Evolutionary conservation across 2,888 invertebrate genomes (phyloP).

Genomic region (Synergus itoensis): DNA sequence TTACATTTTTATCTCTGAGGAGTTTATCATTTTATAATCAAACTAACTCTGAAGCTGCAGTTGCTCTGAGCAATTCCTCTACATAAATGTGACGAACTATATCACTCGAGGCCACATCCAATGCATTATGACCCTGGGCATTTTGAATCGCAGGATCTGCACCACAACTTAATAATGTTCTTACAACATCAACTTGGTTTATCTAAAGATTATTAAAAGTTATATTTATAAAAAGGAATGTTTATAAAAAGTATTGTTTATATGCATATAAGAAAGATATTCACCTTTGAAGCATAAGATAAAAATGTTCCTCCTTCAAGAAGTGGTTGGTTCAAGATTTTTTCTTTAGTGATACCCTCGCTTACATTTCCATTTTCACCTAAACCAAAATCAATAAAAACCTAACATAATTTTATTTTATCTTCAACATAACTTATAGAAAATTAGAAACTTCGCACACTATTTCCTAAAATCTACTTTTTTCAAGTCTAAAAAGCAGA

Average conservation of each 20-base stretch:
- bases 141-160: slow-evolving; percentile 82
- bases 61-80: slow-evolving; percentile 81
- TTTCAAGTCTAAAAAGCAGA: not conserved
- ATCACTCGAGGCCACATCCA: slow-evolving; percentile 79
- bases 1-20: slow-evolving; percentile 17
- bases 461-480: not conserved
- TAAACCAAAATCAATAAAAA: slow-evolving; percentile 54
- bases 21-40: not conserved
- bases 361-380: slow-evolving; percentile 74
- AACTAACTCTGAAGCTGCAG: slow-evolving; percentile 82
- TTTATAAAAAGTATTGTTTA: slow-evolving; percentile 1
- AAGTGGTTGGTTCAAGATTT: slow-evolving; percentile 78
- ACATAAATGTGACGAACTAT: slow-evolving; percentile 80
- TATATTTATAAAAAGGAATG: not conserved
- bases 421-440: slow-evolving; percentile 31
- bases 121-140: slow-evolving; percentile 79
- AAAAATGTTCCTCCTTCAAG: slow-evolving; percentile 80
- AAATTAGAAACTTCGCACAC: slow-evolving; percentile 15
- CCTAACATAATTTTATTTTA: slow-evolving; percentile 13
- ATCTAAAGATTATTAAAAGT: slow-evolving; percentile 69
- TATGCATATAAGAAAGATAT: slow-evolving; percentile 39
- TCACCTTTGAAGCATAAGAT: slow-evolving; percentile 80
- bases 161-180: slow-evolving; percentile 81
- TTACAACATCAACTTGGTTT: slow-evolving; percentile 80
- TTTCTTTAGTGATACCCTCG: slow-evolving; percentile 76